A percentile compares a stretch with the other conserved stretches of the same genome.
These are phyloP conservation scores for Pteropus rufus DNA, from an alignment of 2,797 vertebrate species.

Conservation along the genomic window DNA sequence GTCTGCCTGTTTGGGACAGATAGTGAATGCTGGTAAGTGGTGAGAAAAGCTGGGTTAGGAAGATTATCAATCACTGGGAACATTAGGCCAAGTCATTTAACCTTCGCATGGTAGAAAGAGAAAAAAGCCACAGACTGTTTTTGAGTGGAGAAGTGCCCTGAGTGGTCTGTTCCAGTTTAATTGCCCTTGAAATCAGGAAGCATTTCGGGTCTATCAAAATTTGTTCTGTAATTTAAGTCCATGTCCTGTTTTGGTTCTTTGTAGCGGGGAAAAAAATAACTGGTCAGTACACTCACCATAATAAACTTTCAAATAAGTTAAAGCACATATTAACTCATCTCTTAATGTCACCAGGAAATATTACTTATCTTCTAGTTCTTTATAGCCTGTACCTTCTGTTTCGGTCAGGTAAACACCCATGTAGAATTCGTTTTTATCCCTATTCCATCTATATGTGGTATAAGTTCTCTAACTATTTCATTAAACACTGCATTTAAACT, in stretches of 20 bases:
- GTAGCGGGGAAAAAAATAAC: not conserved
- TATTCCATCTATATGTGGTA: not conserved
- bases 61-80: not conserved
- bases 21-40: not conserved
- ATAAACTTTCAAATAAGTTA: not conserved
- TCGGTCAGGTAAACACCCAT: not conserved
- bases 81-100: slow-evolving; percentile 13
- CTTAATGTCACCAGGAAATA: not conserved
- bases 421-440: not conserved
- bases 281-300: not conserved
- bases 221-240: not conserved
- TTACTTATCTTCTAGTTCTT: not conserved
- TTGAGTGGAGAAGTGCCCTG: not conserved
- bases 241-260: not conserved
- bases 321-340: not conserved
- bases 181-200: not conserved
- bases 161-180: not conserved
- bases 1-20: not conserved
- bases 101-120: not conserved
- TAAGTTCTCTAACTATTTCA: not conserved
- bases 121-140: not conserved
- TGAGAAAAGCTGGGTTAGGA: not conserved
- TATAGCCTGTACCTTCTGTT: not conserved
- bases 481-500: not conserved
- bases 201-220: not conserved